Conservation (phyloP, 2,113 vertebrate genomes). For the Plectropomus leopardus region DNA sequence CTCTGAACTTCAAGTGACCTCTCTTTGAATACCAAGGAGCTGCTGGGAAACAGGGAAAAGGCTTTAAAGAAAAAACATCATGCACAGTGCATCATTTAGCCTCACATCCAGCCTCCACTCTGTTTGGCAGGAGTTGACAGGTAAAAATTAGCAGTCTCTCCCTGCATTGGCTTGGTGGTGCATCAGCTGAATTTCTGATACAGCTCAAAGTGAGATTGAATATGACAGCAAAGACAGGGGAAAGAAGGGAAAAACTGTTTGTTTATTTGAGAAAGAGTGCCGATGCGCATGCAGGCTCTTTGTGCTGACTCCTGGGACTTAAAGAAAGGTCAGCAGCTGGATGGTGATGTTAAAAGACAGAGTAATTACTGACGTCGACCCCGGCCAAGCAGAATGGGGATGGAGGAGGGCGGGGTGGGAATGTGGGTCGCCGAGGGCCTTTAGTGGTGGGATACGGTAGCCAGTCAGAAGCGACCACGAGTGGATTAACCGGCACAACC, state of each 20-base stretch:
- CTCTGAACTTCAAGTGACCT: conserved; percentile 30
- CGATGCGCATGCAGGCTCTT: conserved; percentile 11
- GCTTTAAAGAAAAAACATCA: conserved; percentile 7
- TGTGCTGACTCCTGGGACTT: conserved; percentile 34
- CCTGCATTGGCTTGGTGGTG: neutral
- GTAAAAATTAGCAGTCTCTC: conserved; percentile 11
- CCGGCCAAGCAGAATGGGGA: neutral
- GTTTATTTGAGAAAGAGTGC: conserved; percentile 31
- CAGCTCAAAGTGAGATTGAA: conserved; percentile 12
- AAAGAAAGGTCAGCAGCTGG: conserved; percentile 57
- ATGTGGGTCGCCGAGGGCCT: conserved; percentile 29
- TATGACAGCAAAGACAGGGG: conserved; percentile 11
- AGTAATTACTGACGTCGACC: conserved; percentile 40
- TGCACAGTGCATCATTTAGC: conserved; percentile 3
- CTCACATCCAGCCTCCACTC: neutral
- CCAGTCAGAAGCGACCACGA: conserved; percentile 12
- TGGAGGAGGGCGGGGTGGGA: neutral
- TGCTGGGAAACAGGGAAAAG: conserved; percentile 14
- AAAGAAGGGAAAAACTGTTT: conserved; percentile 21
- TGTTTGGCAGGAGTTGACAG: conserved; percentile 7
- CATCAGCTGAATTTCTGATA: conserved; percentile 3
- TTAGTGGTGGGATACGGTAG: conserved; percentile 10
- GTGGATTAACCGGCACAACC: conserved; percentile 29
- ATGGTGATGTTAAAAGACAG: conserved; percentile 56
- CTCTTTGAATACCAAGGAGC: conserved; percentile 20